Evolutionary conservation across 2,113 vertebrate species (phyloP), one percentile per base, ranked within the genome.

Genomic region (Labeo catla): DNA sequence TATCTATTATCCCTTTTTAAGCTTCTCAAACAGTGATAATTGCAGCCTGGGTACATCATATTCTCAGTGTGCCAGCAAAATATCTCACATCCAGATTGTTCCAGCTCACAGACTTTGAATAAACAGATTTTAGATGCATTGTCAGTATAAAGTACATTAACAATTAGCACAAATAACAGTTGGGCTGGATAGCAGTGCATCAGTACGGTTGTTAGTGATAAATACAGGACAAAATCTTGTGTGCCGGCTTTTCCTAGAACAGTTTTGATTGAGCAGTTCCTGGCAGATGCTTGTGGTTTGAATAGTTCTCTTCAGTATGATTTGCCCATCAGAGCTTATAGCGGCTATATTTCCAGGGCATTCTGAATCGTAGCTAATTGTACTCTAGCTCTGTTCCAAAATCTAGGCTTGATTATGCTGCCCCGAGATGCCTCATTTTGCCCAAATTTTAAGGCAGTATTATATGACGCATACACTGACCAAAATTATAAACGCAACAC

Each of bases 221-320:
- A 36, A 77, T 54, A 34, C 19, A 54, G 49, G 28, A 36, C 23
- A 19, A 21, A 66, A 50, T 83, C 28, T 39, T 7, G 28, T 76
- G 76, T 28, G 70, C 57, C 86, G 45, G 5, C 61, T 50, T 81
- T 36, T 73, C 34, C n/a, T 19, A 85, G 59, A 84, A 86, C 66
- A 78, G 54, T 85, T 52, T 84, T 83, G 65, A 52, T 83, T 76
- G 28, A 47, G 23, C 76, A n/a, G 45, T 83, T 78, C 57, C 28
- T 86, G 81, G 54, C 84, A 79, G 68, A 88, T 13, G 76, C 23
- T 86, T 86, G 73, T 86, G 81, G 73, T 88, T 34, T 77, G 23
- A 34, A 87, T 80, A 72, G 76, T 79, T 88, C 49, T 45, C 73
- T 87, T 85, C 66, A 88, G 72, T 89, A 39, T 87, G 82, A 88